These are phyloP conservation scores for Lasius fuliginosus DNA, from an alignment of 2,888 invertebrate genomes.

Conservation along the genomic window DNA sequence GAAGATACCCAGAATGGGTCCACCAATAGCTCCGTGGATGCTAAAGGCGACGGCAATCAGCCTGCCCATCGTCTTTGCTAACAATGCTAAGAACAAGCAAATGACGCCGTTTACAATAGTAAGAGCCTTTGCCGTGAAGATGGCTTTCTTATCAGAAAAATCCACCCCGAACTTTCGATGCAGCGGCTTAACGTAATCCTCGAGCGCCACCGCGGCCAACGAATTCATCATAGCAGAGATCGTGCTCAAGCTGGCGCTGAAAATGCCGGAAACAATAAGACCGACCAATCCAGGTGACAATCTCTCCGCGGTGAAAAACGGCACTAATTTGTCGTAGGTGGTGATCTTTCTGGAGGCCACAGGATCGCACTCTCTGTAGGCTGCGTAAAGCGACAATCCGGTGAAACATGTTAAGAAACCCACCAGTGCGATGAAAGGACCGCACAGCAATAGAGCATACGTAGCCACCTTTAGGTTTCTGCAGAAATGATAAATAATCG, in stretches of 20 bases:
- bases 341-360: constrained; percentile 88
- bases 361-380: constrained; percentile 94
- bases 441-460: constrained; percentile 91
- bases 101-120: constrained; percentile 77
- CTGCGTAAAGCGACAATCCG: constrained; percentile 94
- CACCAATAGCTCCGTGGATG: constrained; percentile 95
- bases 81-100: constrained; percentile 78
- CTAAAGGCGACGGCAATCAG: constrained; percentile 90
- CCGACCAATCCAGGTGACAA: constrained; percentile 86
- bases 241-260: constrained; percentile 96
- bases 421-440: constrained; percentile 91
- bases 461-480: constrained; percentile 89
- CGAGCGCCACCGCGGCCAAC: constrained; percentile 95
- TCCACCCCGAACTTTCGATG: constrained; percentile 66
- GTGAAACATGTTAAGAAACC: constrained; percentile 90
- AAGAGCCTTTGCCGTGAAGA: constrained; percentile 87
- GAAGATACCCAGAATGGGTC: constrained; percentile 95
- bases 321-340: constrained; percentile 92
- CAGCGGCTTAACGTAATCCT: constrained; percentile 92
- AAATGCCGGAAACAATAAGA: constrained; percentile 89
- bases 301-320: constrained; percentile 91
- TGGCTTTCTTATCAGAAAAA: constrained; percentile 92
- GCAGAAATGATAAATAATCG: not conserved
- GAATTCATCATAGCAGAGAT: constrained; percentile 97
- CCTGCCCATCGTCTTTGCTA: constrained; percentile 78